phyloP scores from a whole-genome alignment of 2,888 invertebrate species.

The Dasypogon diadema region DNA sequence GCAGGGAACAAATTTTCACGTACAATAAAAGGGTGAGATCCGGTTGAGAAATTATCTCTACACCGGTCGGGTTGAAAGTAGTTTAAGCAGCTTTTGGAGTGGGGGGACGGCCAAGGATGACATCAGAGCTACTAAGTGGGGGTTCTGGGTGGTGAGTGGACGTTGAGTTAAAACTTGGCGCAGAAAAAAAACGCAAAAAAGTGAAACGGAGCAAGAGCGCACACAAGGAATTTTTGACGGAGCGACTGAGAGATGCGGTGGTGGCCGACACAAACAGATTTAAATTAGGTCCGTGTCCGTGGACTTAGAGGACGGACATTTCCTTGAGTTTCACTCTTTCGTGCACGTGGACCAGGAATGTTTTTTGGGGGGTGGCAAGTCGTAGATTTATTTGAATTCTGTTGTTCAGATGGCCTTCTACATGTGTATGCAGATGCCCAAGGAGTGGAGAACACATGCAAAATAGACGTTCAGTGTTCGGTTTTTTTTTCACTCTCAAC shows the following conservation, averaged over 20 bases:
- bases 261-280: constrained; percentile 43
- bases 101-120: not conserved
- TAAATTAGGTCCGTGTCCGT: constrained; percentile 54
- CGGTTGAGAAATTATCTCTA: constrained; percentile 54
- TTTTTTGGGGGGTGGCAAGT: not conserved
- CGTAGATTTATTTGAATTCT: constrained; percentile 13
- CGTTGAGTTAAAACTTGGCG: constrained; percentile 9
- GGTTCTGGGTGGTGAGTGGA: constrained; percentile 9
- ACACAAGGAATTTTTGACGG: constrained; percentile 21
- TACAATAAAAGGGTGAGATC: constrained; percentile 52
- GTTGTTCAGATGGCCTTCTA: not conserved
- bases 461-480: constrained; percentile 19
- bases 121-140: no score
- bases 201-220: constrained; percentile 20
- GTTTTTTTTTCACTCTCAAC: constrained; percentile 4
- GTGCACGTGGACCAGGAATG: constrained; percentile 22
- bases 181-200: no score
- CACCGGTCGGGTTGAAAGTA: constrained; percentile 22
- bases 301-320: constrained; percentile 53
- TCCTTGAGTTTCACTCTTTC: constrained; percentile 50
- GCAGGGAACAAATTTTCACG: constrained; percentile 33
- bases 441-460: constrained; percentile 39
- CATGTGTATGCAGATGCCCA: constrained; percentile 34
- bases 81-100: not conserved
- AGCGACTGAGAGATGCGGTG: constrained; percentile 1